Percentiles rank a stretch among this genome's conserved stretches.
Conservation (phyloP, 2,113 vertebrate genomes). For the Larimichthys polyactis region DNA sequence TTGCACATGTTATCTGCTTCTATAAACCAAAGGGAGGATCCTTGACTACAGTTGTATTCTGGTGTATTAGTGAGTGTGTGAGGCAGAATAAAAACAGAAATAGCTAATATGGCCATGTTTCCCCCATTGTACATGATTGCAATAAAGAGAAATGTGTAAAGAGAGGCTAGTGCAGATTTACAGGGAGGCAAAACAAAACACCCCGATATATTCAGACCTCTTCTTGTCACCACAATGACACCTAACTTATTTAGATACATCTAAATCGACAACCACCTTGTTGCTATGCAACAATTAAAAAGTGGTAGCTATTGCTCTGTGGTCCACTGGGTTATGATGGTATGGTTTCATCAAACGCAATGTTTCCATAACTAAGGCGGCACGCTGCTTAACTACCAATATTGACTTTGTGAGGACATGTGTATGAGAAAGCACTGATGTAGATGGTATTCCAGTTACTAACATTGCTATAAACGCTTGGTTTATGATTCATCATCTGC, state of each 20-base stretch:
- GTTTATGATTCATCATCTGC: constrained; percentile 79
- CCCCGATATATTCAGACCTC: constrained; percentile 1
- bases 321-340: constrained; percentile 6
- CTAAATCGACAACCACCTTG: constrained; percentile 20
- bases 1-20: constrained; percentile 65
- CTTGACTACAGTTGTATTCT: constrained; percentile 42
- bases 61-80: constrained; percentile 42
- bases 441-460: constrained; percentile 70
- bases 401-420: constrained; percentile 71
- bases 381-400: constrained; percentile 61
- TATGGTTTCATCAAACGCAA: constrained; percentile 43
- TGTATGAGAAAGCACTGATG: constrained; percentile 67
- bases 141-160: constrained; percentile 24
- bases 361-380: constrained; percentile 33
- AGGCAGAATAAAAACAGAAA: constrained; percentile 35
- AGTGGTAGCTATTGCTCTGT: background rate
- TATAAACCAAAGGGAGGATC: constrained; percentile 60
- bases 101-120: constrained; percentile 33
- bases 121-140: constrained; percentile 27
- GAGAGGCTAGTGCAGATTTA: constrained; percentile 17
- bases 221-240: constrained; percentile 15
- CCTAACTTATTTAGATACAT: constrained; percentile 13
- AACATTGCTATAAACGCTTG: constrained; percentile 77
- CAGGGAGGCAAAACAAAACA: constrained; percentile 40
- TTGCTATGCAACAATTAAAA: constrained; percentile 29